Percentiles rank a stretch among this genome's conserved stretches.
Evolutionary conservation across 1,140 invertebrate genomes (phyloP).

Genomic region (Geopemphigus sp.): DNA sequence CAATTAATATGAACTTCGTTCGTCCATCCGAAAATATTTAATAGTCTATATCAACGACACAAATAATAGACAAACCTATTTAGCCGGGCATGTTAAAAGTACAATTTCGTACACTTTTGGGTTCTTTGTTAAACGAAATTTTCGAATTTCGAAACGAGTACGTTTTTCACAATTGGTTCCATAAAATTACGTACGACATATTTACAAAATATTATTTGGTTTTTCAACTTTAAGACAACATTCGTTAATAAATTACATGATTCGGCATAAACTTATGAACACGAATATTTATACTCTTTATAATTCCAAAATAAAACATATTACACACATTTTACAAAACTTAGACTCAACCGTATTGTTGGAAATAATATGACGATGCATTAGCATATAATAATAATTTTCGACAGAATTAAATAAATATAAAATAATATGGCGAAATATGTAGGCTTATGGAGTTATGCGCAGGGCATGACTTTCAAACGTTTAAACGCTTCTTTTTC

Average conservation of each 20-base stretch:
- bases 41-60: background rate
- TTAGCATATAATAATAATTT: no score
- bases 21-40: conserved; percentile 8
- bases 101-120: background rate
- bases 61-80: no score
- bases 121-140: conserved; percentile 9
- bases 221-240: background rate
- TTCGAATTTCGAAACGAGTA: conserved; percentile 1
- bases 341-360: background rate
- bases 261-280: background rate
- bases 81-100: background rate
- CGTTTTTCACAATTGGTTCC: background rate
- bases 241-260: background rate
- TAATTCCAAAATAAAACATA: background rate
- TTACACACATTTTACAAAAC: background rate
- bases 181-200: conserved; percentile 2
- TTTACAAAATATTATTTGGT: background rate
- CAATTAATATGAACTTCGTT: background rate
- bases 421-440: no score
- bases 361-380: no score
- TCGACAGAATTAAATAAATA: no score
- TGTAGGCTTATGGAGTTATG: conserved; percentile 54
- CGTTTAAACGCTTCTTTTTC: conserved; percentile 88
- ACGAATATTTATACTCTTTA: background rate
- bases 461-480: conserved; percentile 80